These are phyloP conservation scores for Fissipunctia ypsillon DNA, from an alignment of 2,888 invertebrate species.

Conservation along the genomic window DNA sequence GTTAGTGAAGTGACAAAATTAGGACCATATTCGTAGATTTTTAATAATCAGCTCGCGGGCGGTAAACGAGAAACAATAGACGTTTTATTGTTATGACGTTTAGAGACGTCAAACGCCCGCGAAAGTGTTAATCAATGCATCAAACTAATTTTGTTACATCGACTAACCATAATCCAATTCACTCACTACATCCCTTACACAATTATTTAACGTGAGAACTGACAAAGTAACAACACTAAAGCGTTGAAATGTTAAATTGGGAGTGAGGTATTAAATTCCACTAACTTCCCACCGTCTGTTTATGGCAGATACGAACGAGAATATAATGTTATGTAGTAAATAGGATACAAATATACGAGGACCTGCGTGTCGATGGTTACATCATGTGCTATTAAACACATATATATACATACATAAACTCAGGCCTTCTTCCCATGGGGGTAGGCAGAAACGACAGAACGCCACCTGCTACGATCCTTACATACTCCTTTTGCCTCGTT, in stretches of 20 bases:
- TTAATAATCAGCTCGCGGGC: too few species aligned
- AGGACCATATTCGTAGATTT: not conserved
- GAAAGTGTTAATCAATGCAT: not conserved
- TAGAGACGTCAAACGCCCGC: too few species aligned
- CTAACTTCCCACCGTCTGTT: conserved; percentile 61
- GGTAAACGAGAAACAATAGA: too few species aligned
- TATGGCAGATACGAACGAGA: conserved; percentile 50
- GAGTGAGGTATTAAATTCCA: conserved; percentile 73
- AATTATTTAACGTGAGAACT: conserved; percentile 71
- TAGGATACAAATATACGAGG: conserved; percentile 11
- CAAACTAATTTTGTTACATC: not conserved
- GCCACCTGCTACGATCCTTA: too few species aligned
- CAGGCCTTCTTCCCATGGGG: too few species aligned
- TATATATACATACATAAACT: too few species aligned
- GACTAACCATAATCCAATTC: not conserved
- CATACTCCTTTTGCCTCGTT: too few species aligned
- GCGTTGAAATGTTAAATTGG: conserved; percentile 77
- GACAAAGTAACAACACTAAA: conserved; percentile 78
- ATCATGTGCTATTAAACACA: not conserved
- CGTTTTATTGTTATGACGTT: too few species aligned
- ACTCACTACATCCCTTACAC: conserved; percentile 57
- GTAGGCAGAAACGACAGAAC: too few species aligned
- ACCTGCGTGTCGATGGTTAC: conserved; percentile 7
- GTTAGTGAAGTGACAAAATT: not conserved
- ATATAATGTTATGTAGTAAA: conserved; percentile 41